Percentiles rank a stretch among this genome's conserved stretches.
Evolutionary conservation across 2,888 invertebrate genomes (phyloP).

Genomic region (Neoaliturus tenellus): DNA sequence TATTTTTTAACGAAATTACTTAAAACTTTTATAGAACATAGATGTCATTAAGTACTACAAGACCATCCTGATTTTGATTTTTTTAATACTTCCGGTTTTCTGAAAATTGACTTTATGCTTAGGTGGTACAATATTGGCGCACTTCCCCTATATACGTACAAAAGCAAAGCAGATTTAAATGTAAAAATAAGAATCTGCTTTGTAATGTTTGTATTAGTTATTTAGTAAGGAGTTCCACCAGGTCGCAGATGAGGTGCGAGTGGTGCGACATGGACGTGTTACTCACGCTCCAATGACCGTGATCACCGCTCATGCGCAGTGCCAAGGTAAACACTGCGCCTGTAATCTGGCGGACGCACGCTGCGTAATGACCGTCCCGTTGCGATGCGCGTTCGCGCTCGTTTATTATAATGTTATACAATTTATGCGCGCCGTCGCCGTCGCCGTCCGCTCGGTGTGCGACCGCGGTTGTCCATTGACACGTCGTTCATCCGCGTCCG

Average conservation of each 20-base stretch:
- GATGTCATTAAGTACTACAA: too few species aligned
- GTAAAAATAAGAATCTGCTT: too few species aligned
- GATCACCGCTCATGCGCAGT: neutral
- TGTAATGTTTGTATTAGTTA: too few species aligned
- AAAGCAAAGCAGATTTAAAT: too few species aligned
- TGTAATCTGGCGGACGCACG: slow-evolving; percentile 5
- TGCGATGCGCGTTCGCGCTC: neutral
- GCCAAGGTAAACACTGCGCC: slow-evolving; percentile 27
- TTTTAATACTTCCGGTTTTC: too few species aligned
- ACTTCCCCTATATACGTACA: too few species aligned
- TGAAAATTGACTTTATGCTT: too few species aligned
- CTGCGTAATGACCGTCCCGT: neutral
- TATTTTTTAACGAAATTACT: too few species aligned
- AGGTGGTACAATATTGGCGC: too few species aligned
- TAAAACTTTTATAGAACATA: too few species aligned
- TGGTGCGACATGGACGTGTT: neutral
- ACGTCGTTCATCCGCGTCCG: slow-evolving; percentile 9
- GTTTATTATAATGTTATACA: slow-evolving; percentile 33
- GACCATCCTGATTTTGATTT: too few species aligned
- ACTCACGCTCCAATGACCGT: slow-evolving; percentile 30
- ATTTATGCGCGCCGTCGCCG: slow-evolving; percentile 26
- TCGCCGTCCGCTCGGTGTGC: slow-evolving; percentile 3
- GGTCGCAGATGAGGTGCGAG: neutral
- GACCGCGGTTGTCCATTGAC: neutral
- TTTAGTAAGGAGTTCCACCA: too few species aligned